Percentiles rank a stretch among this genome's conserved stretches.
These are phyloP conservation scores for Drosophila novamexicana DNA, from an alignment of 1,140 invertebrate species.

Conservation along the genomic window DNA sequence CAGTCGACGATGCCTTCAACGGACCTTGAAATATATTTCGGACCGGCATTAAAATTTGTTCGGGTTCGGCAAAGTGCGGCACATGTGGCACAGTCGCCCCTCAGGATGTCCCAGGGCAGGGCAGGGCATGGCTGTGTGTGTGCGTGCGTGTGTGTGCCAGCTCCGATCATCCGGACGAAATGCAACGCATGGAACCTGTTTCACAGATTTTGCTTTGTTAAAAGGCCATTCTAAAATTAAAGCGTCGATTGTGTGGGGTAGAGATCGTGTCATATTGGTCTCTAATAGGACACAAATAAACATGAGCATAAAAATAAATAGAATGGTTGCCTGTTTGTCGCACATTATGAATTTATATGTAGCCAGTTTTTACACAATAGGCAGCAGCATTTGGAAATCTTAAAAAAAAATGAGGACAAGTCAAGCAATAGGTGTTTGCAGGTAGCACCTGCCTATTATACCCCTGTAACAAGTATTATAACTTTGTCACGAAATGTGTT, in stretches of 20 bases:
- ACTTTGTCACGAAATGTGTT: too few relatives aligned
- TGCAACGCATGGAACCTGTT: conserved; percentile 62
- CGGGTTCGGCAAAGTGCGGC: conserved; percentile 28
- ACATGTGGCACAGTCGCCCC: conserved; percentile 42
- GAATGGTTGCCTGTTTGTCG: conserved; percentile 16
- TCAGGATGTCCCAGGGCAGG: conserved; percentile 24
- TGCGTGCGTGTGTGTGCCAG: conserved; percentile 7
- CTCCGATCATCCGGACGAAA: conserved; percentile 7
- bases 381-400: not conserved
- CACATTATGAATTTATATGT: conserved; percentile 16
- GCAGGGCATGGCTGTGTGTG: conserved; percentile 16
- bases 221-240: conserved; percentile 66
- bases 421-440: too few relatives aligned
- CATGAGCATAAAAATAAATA: conserved; percentile 37
- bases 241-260: conserved; percentile 32
- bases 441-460: too few relatives aligned
- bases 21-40: conserved; percentile 61
- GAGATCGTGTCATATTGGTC: conserved; percentile 41
- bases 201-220: conserved; percentile 43
- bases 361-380: not conserved
- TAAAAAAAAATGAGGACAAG: too few relatives aligned
- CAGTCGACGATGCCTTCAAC: conserved; percentile 29
- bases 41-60: conserved; percentile 57
- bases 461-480: too few relatives aligned
- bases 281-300: conserved; percentile 58